Evolutionary conservation across 2,888 invertebrate genomes (phyloP), one percentile per base, ranked within the genome.

Genomic region (Sinhomidia bicolor): DNA sequence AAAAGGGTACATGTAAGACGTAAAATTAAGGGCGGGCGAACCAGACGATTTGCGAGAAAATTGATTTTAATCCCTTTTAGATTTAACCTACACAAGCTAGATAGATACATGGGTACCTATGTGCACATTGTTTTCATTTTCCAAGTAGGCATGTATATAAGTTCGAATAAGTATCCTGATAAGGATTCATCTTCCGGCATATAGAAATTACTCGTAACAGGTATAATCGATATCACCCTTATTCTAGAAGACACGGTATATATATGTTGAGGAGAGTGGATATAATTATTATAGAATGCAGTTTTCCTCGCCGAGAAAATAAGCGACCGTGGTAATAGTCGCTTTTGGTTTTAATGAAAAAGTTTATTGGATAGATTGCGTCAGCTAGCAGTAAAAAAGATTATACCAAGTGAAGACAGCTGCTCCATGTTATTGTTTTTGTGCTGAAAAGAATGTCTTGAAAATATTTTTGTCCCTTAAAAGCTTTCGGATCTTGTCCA

Each of bases 41-140:
- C 12, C 29, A 41, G 36, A 14, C 41, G 57, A 57, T 14, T 74
- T 74, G 26, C 10, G 26, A 71, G 65, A 80, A 68, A 86, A 80
- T 86, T 80, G 80, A 80, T 86, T 86, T 86, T 80, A 86, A 80
- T 80, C 86, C 54, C 23, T 80, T 85, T 62, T 54, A 79, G 79
- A 76, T 76, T 76, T 51, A 76, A 76, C 47, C 51, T 1, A 47
- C 17, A 54, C 10, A n/a, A n/a, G n/a, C n/a, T n/a, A n/a, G n/a
- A n/a, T n/a, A n/a, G n/a, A n/a, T n/a, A n/a, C n/a, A n/a, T n/a
- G n/a, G n/a, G n/a, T n/a, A n/a, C n/a, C n/a, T n/a, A n/a, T n/a
- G n/a, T n/a, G n/a, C n/a, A n/a, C n/a, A n/a, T n/a, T n/a, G n/a
- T n/a, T n/a, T n/a, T n/a, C n/a, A n/a, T n/a, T n/a, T n/a, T n/a